Base-by-base conservation (phyloP, 2,888 invertebrate genomes). In the Neuroscelio doddi region DNA sequence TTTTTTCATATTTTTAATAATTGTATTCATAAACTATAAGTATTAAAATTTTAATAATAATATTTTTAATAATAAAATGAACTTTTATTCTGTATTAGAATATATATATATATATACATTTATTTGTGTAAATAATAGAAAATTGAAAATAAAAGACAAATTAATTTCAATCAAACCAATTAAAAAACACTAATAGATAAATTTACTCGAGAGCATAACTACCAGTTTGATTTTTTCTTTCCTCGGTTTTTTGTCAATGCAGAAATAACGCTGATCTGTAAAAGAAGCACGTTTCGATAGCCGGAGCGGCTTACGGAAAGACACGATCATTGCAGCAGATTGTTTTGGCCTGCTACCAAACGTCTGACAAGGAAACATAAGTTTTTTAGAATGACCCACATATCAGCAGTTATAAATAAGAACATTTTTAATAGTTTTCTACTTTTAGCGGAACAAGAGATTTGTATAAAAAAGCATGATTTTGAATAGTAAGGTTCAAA, bases 321-420 rank as follows among this genome's bases (percentile, higher is more conserved):
- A 53, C 45, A 72, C 76, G 72, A 76, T 72, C 74, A 69, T 66
- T 71, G 71, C 70, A 68, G 71, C 59, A 69, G 74, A 80, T 79
- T 76, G 74, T 73, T 74, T 74, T 80, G 80, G 80, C 76, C 32
- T 55, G 55, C 49, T 56, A 79, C 80, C 80, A 80, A 76, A 53
- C 62, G 61, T 45, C 59, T 49, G 58, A 68, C 70, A 69, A 68
- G 65, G 64, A 69, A 66, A 64, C 69, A 68, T 69, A 69, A 70
- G 71, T 75, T 80, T 80, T 76, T 73, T 66, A 55, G 72, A 75
- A 76, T 76, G 79, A 76, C 78, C 80, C 72, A 77, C 72, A 77
- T 80, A 74, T 77, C 74, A 72, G 73, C 71, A 67, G 71, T 77
- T 78, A 78, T 76, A 80, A 79, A 78, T 78, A 78, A 69, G 41